Percentiles rank a stretch among this genome's conserved stretches.
These are phyloP conservation scores for Calycopis cecrops DNA, from an alignment of 1,140 invertebrate species.

Conservation along the genomic window DNA sequence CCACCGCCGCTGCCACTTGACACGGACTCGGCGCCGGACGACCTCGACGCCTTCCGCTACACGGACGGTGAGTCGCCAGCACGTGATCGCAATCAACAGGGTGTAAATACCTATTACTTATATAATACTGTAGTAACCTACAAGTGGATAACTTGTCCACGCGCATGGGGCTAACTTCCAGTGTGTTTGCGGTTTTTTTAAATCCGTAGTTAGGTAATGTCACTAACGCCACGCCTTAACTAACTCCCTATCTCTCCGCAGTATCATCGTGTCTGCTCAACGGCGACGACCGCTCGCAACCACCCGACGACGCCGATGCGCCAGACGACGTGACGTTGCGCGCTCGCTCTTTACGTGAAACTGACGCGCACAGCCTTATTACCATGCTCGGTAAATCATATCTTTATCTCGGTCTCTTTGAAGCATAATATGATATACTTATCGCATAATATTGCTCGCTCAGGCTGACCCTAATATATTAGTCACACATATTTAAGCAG, in stretches of 20 bases:
- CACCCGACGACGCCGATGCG: constrained; percentile 74
- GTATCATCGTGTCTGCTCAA: constrained; percentile 86
- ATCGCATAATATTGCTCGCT: too few species aligned
- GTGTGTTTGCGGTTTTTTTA: too few species aligned
- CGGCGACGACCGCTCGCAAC: constrained; percentile 89
- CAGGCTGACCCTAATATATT: too few species aligned
- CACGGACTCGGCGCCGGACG: constrained; percentile 46
- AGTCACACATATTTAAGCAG: too few species aligned
- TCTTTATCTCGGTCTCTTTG: too few species aligned
- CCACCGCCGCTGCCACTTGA: constrained; percentile 25
- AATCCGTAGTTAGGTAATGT: too few species aligned
- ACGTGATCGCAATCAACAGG: neutral
- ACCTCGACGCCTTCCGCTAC: constrained; percentile 31
- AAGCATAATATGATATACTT: too few species aligned
- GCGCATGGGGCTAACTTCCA: too few species aligned
- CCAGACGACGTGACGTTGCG: constrained; percentile 74
- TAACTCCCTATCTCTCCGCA: constrained; percentile 26
- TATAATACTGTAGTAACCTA: too few species aligned
- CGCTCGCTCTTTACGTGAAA: constrained; percentile 61
- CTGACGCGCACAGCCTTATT: constrained; percentile 60
- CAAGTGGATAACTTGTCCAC: too few species aligned
- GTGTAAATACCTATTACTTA: neutral
- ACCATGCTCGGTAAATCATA: constrained; percentile 44
- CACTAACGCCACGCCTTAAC: neutral
- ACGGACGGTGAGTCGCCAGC: constrained; percentile 33